Base-by-base conservation (phyloP, 2,888 invertebrate species). In the Ectemnius continuus region DNA sequence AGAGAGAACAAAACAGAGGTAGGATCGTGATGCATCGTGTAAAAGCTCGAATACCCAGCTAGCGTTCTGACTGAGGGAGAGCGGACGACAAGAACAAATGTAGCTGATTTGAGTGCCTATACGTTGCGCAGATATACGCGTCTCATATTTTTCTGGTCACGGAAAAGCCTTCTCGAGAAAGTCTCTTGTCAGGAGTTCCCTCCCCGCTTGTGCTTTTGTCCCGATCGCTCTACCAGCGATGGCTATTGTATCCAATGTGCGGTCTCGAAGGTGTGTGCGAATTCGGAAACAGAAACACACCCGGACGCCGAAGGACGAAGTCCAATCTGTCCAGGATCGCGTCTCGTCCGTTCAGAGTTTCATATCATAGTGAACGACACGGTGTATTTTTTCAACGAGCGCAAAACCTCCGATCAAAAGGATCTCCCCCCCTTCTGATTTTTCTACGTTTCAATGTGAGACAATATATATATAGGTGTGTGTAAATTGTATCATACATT, bases 301-400 rank as follows among this genome's bases (percentile, higher is more conserved):
- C 4, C 36, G 6, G 36, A 36, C 36, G 36, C 36, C 36, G 4
- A 36, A 36, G 36, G 36, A 36, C 11, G 8, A 36, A 36, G 4
- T 36, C 36, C 36, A 36, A 8, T 6, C 5, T 36, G 11, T 36
- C 62, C 71, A 61, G 70, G 63, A 68, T 62, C 66, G 61, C 67
- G 75, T 68, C 56, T 58, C 61, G 58, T 73, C 77, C 70, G 71
- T 74, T 23, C 58, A 63, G 59, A 81, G 75, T 79, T 77, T 81
- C 82, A 80, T 81, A 85, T 76, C 81, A 84, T 73, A 82, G 76
- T 84, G 78, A 36, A 36, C 36, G 36, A 36, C 36, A 36, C 71
- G 82, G 78, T 79, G 73, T 87, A 87, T 87, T 87, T 87, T 86
- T 85, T 83, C 84, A 87, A 83, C 71, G 73, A 82, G 73, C 76